A percentile compares a stretch with the other conserved stretches of the same genome.
Conservation (phyloP, 2,113 vertebrate genomes). For the Hypocryptadius cinnamomeus region DNA sequence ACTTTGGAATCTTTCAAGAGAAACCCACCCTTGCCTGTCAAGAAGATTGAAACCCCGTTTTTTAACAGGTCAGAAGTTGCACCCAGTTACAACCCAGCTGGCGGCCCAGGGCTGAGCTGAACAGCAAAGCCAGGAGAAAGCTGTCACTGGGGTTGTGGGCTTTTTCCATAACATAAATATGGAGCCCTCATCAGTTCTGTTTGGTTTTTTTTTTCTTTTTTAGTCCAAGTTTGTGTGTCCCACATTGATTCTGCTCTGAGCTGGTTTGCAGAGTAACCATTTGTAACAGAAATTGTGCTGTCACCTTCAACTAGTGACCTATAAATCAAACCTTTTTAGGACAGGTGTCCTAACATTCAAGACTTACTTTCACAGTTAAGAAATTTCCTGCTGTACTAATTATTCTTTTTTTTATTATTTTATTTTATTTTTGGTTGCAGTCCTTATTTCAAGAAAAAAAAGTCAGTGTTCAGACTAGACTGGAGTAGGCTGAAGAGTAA, state of each 20-base stretch:
- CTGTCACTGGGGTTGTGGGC: neutral
- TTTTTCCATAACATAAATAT: neutral
- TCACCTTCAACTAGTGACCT: conserved; percentile 18
- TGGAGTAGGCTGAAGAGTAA: neutral
- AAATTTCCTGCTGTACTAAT: conserved; percentile 48
- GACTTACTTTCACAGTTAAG: conserved; percentile 36
- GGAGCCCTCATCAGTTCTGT: neutral
- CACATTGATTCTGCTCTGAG: conserved; percentile 9
- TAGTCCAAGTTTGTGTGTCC: neutral
- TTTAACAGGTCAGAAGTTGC: neutral
- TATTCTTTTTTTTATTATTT: neutral
- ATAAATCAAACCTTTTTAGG: neutral
- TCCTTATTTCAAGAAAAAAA: neutral
- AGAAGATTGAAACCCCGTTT: neutral
- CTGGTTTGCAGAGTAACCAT: conserved; percentile 33
- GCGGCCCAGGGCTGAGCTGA: neutral
- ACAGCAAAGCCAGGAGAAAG: neutral
- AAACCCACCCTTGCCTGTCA: neutral
- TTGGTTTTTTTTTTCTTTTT: neutral
- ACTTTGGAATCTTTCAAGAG: neutral
- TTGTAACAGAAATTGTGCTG: neutral
- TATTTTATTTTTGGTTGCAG: neutral
- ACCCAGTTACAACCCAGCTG: neutral
- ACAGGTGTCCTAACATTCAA: conserved; percentile 5
- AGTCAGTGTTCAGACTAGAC: neutral